Conservation (phyloP, 2,113 vertebrate species). For the Aleadryas rufinucha region DNA sequence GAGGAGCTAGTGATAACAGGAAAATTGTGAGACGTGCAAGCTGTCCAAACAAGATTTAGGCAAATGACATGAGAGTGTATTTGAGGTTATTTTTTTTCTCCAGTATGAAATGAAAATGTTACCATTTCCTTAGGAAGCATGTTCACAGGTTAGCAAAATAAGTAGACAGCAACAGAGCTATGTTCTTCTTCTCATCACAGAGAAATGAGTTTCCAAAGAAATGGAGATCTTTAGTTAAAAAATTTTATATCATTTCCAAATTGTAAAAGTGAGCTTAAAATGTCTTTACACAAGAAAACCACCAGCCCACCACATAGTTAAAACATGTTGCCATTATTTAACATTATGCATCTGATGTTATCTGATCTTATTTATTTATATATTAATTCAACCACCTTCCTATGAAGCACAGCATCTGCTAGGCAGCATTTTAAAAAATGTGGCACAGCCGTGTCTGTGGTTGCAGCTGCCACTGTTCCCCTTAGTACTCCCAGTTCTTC, state of each 20-base stretch:
- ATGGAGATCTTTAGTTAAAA: not conserved
- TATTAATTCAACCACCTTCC: not conserved
- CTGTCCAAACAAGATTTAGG: conserved; percentile 48
- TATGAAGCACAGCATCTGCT: not conserved
- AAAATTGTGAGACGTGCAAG: not conserved
- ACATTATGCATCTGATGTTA: not conserved
- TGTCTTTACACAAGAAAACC: not conserved
- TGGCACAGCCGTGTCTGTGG: rapidly evolving
- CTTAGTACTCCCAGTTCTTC: not conserved
- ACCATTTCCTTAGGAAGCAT: not conserved
- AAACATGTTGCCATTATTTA: not conserved
- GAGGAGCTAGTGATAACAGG: not conserved
- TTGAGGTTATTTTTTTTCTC: not conserved
- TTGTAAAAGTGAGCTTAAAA: not conserved
- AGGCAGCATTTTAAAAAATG: not conserved
- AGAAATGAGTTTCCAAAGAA: not conserved
- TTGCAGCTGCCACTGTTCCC: not conserved
- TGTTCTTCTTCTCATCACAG: not conserved
- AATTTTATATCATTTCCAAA: not conserved
- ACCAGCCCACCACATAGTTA: not conserved
- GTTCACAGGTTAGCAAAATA: not conserved
- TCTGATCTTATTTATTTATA: not conserved
- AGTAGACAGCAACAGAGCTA: not conserved
- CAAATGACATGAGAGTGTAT: not conserved
- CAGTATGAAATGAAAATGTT: not conserved